Evolutionary conservation across 1,140 invertebrate species (phyloP), one percentile per base, ranked within the genome.

Genomic region (Drosophila burlai): DNA sequence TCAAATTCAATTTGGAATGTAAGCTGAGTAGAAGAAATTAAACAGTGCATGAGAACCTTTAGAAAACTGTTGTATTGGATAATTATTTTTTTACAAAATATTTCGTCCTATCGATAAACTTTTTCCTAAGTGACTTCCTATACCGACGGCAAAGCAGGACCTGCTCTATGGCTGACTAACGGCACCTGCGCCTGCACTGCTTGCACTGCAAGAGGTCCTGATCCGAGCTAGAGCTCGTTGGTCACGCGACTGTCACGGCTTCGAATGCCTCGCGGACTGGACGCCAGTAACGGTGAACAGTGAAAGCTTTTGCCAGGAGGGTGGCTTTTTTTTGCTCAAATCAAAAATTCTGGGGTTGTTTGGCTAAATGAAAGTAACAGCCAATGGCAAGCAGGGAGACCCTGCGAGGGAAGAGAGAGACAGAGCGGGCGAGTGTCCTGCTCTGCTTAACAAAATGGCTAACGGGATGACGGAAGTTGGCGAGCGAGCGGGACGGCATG

Each of bases 381-480:
- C 84, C 84, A 89, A 89, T 89, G 18, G 66, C 29, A 16, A 13
- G 42, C 15, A 29, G 42, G 47, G 26, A 61, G 57, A 49, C 42
- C 67, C 67, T 72, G 67, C 26, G 5, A 34, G 16, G 38, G 40
- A 49, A 31, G 24, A 10, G 62, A 5, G 66, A 68, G 45, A 50
- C n/a, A 36, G 50, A 16, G 58, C 40, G 13, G 26, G 42, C 16
- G 7, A 3, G 13, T 18, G 54, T 11, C 34, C 36, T 31, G 63
- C 45, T 79, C 46, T 31, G 24, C 40, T 16, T 29, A 84, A 84
- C 81, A 84, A 84, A 84, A 84, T 84, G 81, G 81, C 81, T 83
- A 92, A 84, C 86, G 40, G 34, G 40, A 40, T 29, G 31, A 31
- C 66, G 31, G 75, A 61, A 43, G 72, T 66, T 13, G 40, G 71